phyloP scores from a whole-genome alignment of 2,888 invertebrate genomes.

The Hirtodrosophila duncani region DNA sequence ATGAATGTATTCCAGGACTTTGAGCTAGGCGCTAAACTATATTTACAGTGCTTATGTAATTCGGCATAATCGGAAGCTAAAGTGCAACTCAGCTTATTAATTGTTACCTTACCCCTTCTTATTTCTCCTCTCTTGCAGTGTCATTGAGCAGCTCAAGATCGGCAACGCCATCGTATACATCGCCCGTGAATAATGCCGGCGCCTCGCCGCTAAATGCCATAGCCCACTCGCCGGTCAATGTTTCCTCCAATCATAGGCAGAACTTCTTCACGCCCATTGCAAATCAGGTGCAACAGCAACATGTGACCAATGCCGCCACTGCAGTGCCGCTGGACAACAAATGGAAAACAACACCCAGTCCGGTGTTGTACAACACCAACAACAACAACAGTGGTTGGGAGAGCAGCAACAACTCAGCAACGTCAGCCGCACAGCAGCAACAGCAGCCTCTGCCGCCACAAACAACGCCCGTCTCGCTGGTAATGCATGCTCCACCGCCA shows the following conservation, averaged over 20 bases:
- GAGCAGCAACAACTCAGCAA: constrained; percentile 29
- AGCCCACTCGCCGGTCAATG: constrained; percentile 82
- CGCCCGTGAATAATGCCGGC: constrained; percentile 84
- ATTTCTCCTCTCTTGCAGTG: constrained; percentile 79
- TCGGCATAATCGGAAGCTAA: background rate
- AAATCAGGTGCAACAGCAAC: constrained; percentile 61
- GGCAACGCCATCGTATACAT: constrained; percentile 93
- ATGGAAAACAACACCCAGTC: constrained; percentile 77
- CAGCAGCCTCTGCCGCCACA: constrained; percentile 67
- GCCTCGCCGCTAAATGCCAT: constrained; percentile 83
- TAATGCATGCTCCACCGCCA: constrained; percentile 73
- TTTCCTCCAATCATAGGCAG: constrained; percentile 85
- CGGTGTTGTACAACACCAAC: constrained; percentile 74
- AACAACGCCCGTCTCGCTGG: constrained; percentile 73
- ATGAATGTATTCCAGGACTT: constrained; percentile 75
- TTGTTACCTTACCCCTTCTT: background rate
- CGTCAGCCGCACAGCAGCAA: constrained; percentile 32
- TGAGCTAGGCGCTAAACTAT: constrained; percentile 75
- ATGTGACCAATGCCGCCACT: constrained; percentile 23
- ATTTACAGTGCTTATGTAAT: constrained; percentile 78
- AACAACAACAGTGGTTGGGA: constrained; percentile 49
- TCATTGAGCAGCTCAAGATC: constrained; percentile 95
- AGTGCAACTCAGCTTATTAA: background rate
- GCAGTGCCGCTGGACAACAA: constrained; percentile 62
- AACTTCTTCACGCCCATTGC: constrained; percentile 94